Conservation (phyloP, 2,113 vertebrate species). For the Pipra filicauda region DNA sequence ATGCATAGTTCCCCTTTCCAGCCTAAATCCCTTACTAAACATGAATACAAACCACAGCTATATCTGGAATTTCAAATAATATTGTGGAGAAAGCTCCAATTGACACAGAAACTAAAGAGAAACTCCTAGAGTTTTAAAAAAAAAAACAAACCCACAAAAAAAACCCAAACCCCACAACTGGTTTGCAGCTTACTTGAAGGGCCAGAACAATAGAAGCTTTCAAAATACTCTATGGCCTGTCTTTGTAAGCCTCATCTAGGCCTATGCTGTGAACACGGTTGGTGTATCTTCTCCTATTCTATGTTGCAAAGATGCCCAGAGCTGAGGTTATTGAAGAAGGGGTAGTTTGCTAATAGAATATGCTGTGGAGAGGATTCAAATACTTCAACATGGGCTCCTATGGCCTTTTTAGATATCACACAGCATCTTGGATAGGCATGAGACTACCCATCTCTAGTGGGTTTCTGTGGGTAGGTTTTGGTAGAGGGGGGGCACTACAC, state of each 20-base stretch:
- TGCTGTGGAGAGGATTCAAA: background rate
- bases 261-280: background rate
- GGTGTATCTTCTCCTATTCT: background rate
- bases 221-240: background rate
- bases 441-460: background rate
- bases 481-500: too few species aligned
- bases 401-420: background rate
- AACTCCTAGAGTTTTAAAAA: background rate
- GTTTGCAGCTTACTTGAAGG: background rate
- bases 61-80: conserved; percentile 18
- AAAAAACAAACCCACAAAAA: background rate
- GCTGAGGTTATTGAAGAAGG: background rate
- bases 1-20: background rate
- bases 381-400: background rate
- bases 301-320: background rate
- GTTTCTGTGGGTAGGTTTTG: too few species aligned
- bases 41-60: background rate
- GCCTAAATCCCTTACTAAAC: background rate
- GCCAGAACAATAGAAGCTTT: background rate
- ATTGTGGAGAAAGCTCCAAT: background rate
- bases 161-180: too few species aligned
- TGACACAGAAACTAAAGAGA: background rate
- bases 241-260: background rate
- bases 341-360: background rate
- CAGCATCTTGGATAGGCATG: background rate